A percentile compares a stretch with the other conserved stretches of the same genome.
Conservation (phyloP, 2,888 invertebrate species). For the Chrysina gloriosa region DNA sequence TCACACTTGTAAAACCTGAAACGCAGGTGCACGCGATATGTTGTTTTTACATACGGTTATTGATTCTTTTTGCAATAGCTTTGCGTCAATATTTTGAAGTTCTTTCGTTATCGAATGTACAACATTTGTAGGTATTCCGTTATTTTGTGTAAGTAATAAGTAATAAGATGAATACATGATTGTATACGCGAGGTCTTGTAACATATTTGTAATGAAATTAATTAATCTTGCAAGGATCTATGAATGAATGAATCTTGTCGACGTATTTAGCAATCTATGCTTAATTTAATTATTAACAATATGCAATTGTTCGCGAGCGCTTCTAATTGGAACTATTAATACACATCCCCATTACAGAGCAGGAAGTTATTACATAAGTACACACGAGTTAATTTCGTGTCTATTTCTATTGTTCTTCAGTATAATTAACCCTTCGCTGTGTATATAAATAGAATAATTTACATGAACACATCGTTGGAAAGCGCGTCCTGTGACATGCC, state of each 20-base stretch:
- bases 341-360: constrained; percentile 1
- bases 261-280: background rate
- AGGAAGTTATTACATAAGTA: constrained; percentile 17
- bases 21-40: too few species aligned
- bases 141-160: too few species aligned
- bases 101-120: too few species aligned
- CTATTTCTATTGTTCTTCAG: constrained; percentile 5
- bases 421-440: background rate
- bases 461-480: background rate
- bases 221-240: constrained; percentile 1
- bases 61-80: too few species aligned
- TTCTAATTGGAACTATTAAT: constrained; percentile 8
- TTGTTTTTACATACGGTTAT: too few species aligned
- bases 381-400: constrained; percentile 10
- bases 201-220: background rate
- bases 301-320: background rate
- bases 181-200: background rate
- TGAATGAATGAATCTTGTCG: background rate
- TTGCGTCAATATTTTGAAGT: too few species aligned
- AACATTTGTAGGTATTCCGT: too few species aligned
- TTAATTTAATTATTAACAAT: constrained; percentile 22
- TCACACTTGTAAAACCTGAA: background rate
- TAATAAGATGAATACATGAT: background rate
- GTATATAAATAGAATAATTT: background rate
- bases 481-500: background rate